Evolutionary conservation across 1,140 invertebrate species (phyloP), one percentile per base, ranked within the genome.

Genomic region (Lerema accius): DNA sequence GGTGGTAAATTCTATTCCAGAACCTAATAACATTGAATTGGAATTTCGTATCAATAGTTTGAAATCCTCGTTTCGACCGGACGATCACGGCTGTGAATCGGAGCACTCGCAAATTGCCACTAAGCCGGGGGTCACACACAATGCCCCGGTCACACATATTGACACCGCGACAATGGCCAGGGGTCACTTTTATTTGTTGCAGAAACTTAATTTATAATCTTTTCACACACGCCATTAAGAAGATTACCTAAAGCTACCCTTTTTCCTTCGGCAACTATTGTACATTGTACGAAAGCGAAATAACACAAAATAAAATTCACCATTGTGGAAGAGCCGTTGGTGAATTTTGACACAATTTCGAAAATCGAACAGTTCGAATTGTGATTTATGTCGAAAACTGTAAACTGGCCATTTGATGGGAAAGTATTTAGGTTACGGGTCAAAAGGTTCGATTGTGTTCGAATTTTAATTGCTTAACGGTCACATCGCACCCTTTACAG

Each of bases 171-270:
- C 88, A 89, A 90, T 86, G 45, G 61, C 74, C 71, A 76, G 79
- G 88, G 88, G 88, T 90, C 88, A 90, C 79, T 89, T 90, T 89
- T 90, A 90, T 90, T 90, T 86, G 88, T 87, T 86, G 83, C 88
- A 83, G 79, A 86, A 90, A 90, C 88, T 90, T 90, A 90, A 90
- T 90, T 90, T 90, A 90, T 90, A 90, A 90, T 90, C 88, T 90
- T 89, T 90, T 89, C 86, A 88, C 84, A 86, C 81, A 84, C 72
- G 73, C 88, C 88, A 90, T 90, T 90, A 90, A 90, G 88, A 79
- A 90, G 88, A 90, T 90, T 90, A 90, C 84, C 67, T 79, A 87
- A 86, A 86, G 80, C 80, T 89, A 90, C 88, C 88, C 88, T 89
- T 90, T 90, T 86, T 76, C 76, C 71, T 68, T 80, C 60, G 74